A percentile compares a stretch with the other conserved stretches of the same genome.
These are phyloP conservation scores for Rhodinocichla rosea DNA, from an alignment of 2,113 vertebrate species.

Conservation along the genomic window DNA sequence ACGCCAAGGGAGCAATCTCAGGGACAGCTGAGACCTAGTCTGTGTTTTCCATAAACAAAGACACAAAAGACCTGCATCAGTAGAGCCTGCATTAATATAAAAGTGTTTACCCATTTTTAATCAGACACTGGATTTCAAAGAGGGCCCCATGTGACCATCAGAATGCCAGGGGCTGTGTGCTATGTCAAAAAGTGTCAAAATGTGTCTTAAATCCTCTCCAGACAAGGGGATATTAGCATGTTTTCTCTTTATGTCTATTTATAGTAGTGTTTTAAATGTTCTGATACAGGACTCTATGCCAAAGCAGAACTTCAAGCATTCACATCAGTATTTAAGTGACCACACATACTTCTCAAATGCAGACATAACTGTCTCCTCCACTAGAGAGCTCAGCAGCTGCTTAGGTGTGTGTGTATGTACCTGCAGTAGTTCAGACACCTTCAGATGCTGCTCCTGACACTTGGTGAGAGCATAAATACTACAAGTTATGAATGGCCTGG, in stretches of 20 bases:
- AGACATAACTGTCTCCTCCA: not conserved
- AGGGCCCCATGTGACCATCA: not conserved
- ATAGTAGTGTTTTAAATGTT: not conserved
- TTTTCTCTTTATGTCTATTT: not conserved
- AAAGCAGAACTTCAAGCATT: not conserved
- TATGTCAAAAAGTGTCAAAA: not conserved
- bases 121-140: not conserved
- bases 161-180: not conserved
- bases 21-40: not conserved
- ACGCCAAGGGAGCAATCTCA: not conserved
- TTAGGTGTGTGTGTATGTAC: not conserved
- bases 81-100: not conserved
- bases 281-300: not conserved
- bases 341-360: not conserved
- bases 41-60: not conserved
- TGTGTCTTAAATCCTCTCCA: not conserved
- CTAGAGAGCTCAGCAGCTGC: not conserved
- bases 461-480: not conserved
- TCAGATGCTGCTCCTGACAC: not conserved
- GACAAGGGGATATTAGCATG: not conserved
- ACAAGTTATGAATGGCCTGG: not conserved
- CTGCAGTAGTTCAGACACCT: not conserved
- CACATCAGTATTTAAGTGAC: not conserved
- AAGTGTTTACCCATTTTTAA: not conserved
- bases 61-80: not conserved